A percentile compares a stretch with the other conserved stretches of the same genome.
Conservation (phyloP, 2,113 vertebrate genomes). For the Dasyornis broadbenti region DNA sequence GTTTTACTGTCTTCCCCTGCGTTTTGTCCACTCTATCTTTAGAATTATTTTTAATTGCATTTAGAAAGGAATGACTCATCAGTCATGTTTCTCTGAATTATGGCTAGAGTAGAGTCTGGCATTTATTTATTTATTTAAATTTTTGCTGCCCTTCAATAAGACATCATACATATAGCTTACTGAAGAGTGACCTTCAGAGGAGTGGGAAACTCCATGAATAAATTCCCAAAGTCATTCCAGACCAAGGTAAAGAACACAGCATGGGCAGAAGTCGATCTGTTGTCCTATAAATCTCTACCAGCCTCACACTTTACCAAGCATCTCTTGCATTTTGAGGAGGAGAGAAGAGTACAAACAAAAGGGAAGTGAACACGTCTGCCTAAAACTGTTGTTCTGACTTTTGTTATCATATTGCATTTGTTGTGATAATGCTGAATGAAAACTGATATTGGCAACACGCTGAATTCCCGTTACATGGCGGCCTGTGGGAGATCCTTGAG, state of each 20-base stretch:
- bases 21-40: background rate
- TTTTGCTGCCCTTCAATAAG: background rate
- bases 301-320: background rate
- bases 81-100: background rate
- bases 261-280: background rate
- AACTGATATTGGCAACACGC: background rate
- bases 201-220: background rate
- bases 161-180: background rate
- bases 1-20: background rate
- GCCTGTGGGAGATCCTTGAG: background rate
- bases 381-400: background rate
- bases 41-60: background rate
- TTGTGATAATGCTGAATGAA: background rate
- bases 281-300: background rate
- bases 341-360: background rate
- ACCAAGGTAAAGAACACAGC: background rate
- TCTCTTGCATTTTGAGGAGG: background rate
- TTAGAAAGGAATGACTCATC: background rate
- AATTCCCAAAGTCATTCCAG: background rate
- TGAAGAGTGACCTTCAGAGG: background rate
- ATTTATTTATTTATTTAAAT: background rate
- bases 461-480: background rate
- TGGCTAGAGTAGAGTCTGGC: background rate
- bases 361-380: background rate
- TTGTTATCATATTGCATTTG: background rate